phyloP scores from a whole-genome alignment of 2,113 vertebrate genomes.

The Leptobrachium leishanense region DNA sequence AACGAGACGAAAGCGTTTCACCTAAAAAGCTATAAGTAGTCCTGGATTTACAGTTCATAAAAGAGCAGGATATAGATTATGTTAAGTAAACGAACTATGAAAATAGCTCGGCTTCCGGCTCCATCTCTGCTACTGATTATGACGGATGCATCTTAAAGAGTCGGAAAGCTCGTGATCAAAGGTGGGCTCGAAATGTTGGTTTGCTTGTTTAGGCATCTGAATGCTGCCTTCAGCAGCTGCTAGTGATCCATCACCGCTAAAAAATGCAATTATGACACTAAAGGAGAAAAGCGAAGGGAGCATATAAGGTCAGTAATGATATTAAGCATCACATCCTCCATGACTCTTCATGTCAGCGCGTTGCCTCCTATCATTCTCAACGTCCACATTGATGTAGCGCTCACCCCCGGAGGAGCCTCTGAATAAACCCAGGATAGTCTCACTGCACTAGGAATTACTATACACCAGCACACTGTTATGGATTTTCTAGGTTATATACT shows the following conservation, averaged over 20 bases:
- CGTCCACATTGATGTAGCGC: too few relatives aligned
- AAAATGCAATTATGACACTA: slow-evolving; percentile 16
- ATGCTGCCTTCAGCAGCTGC: slow-evolving; percentile 22
- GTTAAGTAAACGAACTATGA: background rate
- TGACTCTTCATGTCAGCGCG: background rate
- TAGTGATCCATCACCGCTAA: slow-evolving; percentile 19
- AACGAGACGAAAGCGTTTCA: too few relatives aligned
- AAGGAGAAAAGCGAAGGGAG: background rate
- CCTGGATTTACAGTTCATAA: background rate
- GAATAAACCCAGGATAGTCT: too few relatives aligned
- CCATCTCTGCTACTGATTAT: slow-evolving; percentile 12
- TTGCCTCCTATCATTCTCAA: background rate
- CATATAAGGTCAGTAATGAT: slow-evolving; percentile 7
- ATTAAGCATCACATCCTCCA: background rate
- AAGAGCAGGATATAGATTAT: slow-evolving; percentile 24
- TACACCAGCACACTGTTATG: too few relatives aligned
- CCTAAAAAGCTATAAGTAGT: too few relatives aligned
- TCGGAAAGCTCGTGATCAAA: slow-evolving; percentile 6
- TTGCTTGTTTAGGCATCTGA: slow-evolving; percentile 15
- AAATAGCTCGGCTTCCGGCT: background rate
- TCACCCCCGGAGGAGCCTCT: too few relatives aligned
- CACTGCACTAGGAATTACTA: too few relatives aligned
- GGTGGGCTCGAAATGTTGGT: background rate
- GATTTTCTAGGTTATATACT: too few relatives aligned
- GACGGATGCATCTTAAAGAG: background rate